Base-by-base conservation (phyloP, 2,888 invertebrate genomes). In the Trilocha varians region DNA sequence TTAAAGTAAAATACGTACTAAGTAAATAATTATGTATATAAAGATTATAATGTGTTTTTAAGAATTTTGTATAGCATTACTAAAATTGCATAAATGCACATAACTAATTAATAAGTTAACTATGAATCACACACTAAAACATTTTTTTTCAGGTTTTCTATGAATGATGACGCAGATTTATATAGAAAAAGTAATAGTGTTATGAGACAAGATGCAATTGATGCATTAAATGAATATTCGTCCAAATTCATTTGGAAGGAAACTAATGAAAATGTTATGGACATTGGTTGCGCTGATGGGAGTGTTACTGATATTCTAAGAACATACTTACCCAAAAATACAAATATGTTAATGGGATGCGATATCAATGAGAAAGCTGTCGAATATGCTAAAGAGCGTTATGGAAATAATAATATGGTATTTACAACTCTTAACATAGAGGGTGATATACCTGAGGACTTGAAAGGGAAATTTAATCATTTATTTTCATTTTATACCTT, bases 401-500 rank as follows among this genome's bases (percentile, higher is more conserved):
- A 88, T 54, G 57, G 65, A 6, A 59, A 83, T 49, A 67, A 75
- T 8, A 65, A 70, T 32, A 68, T 87, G 2, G 72, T 83, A 17
- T 88, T 89, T 50, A 71, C 84, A n/a, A 60, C 70, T 11, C 58
- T 90, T 45, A 90, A 93, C 55, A 89, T 93, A 39, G 70, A 83
- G 0, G 65, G 78, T 0, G 64, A 79, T 15, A 48, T 90, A 38
- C 87, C 88, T 0, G 65, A 67, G 1, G 69, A 87, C 16, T 59
- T 87, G 41, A 57, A 73, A 11, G 83, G 72, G 32, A 64, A 73
- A 16, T 93, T 91, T 56, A 87, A 91, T 61, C 91, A 92, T 60
- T 86, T 89, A 1, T 89, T 92, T 39, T 93, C 93, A 0, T 93
- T 94, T 63, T 93, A 93, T 62, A 91, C 93, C 50, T 75, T 94